Conservation (phyloP, 2,888 invertebrate genomes). For the Falcaria lacertinaria region DNA sequence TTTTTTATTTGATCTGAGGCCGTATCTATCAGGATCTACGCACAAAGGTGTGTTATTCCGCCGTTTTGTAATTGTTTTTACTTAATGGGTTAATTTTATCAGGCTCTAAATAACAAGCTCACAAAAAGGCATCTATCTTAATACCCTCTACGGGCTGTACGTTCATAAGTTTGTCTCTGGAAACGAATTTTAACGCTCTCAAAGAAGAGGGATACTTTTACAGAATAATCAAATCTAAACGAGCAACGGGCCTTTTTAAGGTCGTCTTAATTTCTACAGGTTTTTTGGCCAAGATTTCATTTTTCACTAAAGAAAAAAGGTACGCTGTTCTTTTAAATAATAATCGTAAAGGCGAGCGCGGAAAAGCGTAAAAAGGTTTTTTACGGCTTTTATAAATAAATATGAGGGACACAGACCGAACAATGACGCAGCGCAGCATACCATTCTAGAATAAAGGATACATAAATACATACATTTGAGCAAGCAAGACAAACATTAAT, state of each 20-base stretch:
- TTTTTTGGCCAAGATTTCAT: not conserved
- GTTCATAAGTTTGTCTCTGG: too few relatives aligned
- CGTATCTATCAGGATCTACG: too few relatives aligned
- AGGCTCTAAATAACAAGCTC: too few relatives aligned
- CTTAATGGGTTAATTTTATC: too few relatives aligned
- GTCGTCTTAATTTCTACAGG: not conserved
- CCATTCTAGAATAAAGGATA: too few relatives aligned
- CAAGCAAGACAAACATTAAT: too few relatives aligned
- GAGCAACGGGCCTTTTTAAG: constrained; percentile 10
- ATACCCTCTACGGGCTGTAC: too few relatives aligned
- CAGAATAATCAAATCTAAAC: constrained; percentile 17
- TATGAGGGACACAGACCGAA: constrained; percentile 16
- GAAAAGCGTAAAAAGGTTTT: not conserved
- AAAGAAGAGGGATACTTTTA: constrained; percentile 14
- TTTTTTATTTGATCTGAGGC: too few relatives aligned
- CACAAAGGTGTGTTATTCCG: not conserved
- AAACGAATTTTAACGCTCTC: constrained; percentile 8
- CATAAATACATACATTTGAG: too few relatives aligned
- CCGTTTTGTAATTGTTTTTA: not conserved
- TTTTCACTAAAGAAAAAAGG: not conserved
- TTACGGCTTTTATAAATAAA: constrained; percentile 8
- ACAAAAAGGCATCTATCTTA: too few relatives aligned
- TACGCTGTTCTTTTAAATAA: not conserved
- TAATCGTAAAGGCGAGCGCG: not conserved
- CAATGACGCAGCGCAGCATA: constrained; percentile 10